These are phyloP conservation scores for Iselma pallidipennis DNA, from an alignment of 2,888 invertebrate genomes.

Conservation along the genomic window DNA sequence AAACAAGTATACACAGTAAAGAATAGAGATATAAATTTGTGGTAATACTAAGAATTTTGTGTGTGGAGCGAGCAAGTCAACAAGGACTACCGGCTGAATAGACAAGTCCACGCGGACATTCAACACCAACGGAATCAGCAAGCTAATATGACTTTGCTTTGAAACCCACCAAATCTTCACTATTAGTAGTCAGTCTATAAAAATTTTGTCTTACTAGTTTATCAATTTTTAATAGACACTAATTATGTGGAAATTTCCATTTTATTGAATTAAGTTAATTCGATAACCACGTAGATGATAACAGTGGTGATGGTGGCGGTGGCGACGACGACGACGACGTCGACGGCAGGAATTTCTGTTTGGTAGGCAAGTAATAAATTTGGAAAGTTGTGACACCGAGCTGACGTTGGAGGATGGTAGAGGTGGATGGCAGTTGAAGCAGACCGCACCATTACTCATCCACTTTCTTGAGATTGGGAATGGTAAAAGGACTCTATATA, in stretches of 20 bases:
- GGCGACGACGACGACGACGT: neutral
- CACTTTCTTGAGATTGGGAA: neutral
- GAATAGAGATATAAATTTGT: no score
- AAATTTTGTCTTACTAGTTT: no score
- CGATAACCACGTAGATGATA: neutral
- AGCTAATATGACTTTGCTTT: no score
- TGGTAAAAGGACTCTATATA: neutral
- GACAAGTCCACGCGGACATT: no score
- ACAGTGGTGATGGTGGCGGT: neutral
- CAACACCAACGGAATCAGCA: no score
- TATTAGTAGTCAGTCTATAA: no score
- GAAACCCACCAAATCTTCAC: no score
- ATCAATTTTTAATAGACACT: no score
- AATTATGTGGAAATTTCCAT: neutral
- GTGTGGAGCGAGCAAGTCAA: no score
- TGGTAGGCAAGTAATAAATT: constrained; percentile 21
- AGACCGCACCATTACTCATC: constrained; percentile 21
- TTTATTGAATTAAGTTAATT: neutral
- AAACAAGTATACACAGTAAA: no score
- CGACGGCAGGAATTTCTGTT: constrained; percentile 16
- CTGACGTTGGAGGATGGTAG: constrained; percentile 17
- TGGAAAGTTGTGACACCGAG: constrained; percentile 21
- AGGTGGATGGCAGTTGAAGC: constrained; percentile 10
- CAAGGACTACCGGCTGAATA: no score
- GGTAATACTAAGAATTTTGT: no score